phyloP scores from a whole-genome alignment of 37 sponge, comb jelly and placozoan genomes.

The Crambe crambe region DNA sequence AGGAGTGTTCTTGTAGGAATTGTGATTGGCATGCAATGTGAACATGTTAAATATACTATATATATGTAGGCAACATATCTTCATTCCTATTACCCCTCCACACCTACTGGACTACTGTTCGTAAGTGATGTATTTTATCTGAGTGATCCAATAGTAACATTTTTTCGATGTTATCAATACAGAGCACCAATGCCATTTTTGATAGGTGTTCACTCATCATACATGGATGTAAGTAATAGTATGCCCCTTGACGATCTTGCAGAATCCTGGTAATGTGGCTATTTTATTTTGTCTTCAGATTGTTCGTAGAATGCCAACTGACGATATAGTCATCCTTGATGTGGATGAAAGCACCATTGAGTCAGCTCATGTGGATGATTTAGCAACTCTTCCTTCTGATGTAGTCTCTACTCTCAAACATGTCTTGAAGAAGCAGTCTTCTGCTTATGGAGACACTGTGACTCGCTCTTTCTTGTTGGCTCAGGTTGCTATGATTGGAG shows the following conservation, averaged over 20 bases:
- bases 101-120: conserved; percentile 87
- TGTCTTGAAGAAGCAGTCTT: conserved; percentile 76
- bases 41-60: too few species aligned
- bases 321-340: conserved; percentile 83
- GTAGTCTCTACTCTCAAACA: conserved; percentile 60
- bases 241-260: too few species aligned
- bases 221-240: conserved; percentile 78
- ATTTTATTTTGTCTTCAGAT: background rate
- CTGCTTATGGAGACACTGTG: conserved; percentile 67
- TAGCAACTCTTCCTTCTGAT: conserved; percentile 25
- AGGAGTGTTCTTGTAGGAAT: too few species aligned
- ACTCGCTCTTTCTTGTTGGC: conserved; percentile 68
- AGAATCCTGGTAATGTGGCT: too few species aligned
- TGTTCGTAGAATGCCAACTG: conserved; percentile 53
- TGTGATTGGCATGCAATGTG: too few species aligned
- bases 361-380: conserved; percentile 56
- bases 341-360: conserved; percentile 67
- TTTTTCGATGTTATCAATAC: background rate
- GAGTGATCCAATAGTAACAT: background rate
- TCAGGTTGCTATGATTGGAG: conserved; percentile 73
- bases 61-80: conserved; percentile 93
- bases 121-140: conserved; percentile 33
- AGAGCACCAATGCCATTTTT: conserved; percentile 97
- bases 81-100: conserved; percentile 79
- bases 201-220: conserved; percentile 89